Evolutionary conservation across 2,888 invertebrate species (phyloP), one percentile per base, ranked within the genome.

Genomic region (Eupsilia transversa): DNA sequence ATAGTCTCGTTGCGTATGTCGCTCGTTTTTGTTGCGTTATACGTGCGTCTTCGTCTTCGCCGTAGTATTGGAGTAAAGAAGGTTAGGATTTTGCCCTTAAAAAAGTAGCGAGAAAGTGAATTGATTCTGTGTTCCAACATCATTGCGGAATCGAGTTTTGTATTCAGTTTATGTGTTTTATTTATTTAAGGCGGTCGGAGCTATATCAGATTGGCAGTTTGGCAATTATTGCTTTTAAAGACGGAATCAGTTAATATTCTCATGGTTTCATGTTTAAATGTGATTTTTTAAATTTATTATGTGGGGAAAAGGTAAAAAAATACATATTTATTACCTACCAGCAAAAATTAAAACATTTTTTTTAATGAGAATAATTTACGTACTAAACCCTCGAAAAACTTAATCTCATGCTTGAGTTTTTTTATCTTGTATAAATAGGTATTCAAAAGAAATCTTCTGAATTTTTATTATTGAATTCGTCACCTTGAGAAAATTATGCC

Each of bases 71-170:
- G 41, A 54, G 7, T 52, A 63, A 49, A 67, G 57, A 63, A 23
- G 61, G 30, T 69, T 74, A 23, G 20, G 27, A 60, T 65, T 72
- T 61, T 65, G 35, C 49, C 20, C 63, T 49, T 63, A 57, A 65
- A 56, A 82, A 79, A 68, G 64, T 60, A 68, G 64, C 82, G 64
- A 81, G 67, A 74, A 80, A 81, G 81, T 81, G 67, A 79, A 79
- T 82, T 82, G 77, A 61, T 82, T 66, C 46, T 43, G 23, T 81
- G 68, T 56, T 69, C 69, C 59, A 41, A 68, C 68, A 65, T 68
- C 57, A 49, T 60, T 61, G 46, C 23, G 56, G 17, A 49, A 54
- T 65, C n/a, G 33, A 56, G 27, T 38, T 80, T 80, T 49, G 61
- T 74, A 60, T 66, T 77, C 35, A 66, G 35, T 35, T 41, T 73